Evolutionary conservation across 2,113 vertebrate species (phyloP), one percentile per base, ranked within the genome.

Genomic region (Hippocampus guttulatus): DNA sequence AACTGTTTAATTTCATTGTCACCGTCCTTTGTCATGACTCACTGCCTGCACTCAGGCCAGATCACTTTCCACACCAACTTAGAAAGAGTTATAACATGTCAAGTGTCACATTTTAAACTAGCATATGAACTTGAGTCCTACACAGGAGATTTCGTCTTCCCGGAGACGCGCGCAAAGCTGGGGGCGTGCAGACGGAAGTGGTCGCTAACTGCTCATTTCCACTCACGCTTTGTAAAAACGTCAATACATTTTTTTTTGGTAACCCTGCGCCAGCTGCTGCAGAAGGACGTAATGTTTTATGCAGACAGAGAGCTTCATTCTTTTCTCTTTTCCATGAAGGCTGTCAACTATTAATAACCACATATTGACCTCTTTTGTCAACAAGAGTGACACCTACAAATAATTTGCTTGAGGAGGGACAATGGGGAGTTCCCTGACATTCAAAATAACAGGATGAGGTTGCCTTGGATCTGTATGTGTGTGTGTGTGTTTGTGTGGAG

Each of bases 361-460:
- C 77, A 88, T 82, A 88, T 90, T 76, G 71, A 77, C 76, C 88
- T 88, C 86, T 78, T 90, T 89, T 91, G 90, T 91, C 88, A 89
- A 87, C 85, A 83, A 81, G 87, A 88, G 81, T 76, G 79, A 85
- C 87, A 82, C 83, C 70, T 84, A 81, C 86, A 90, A 86, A 90
- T 88, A 88, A 88, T 84, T 80, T 80, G 84, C 62, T 72, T 65
- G 61, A 80, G 57, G 75, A 67, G 54, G 86, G 85, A 89, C 89
- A 91, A 91, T 91, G 85, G 85, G 84, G 81, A 89, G 72, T 87
- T 88, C 88, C 85, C 83, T 85, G 75, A 16, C 23, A 81, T 45
- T 84, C 75, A 83, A 86, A 90, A 91, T 87, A 91, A 91, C 90
- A 90, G 90, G 90, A 91, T 88, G 88, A 86, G 79, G 78, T n/a